Base-by-base conservation (phyloP, 1,140 invertebrate genomes). In the Lucilia sericata region DNA sequence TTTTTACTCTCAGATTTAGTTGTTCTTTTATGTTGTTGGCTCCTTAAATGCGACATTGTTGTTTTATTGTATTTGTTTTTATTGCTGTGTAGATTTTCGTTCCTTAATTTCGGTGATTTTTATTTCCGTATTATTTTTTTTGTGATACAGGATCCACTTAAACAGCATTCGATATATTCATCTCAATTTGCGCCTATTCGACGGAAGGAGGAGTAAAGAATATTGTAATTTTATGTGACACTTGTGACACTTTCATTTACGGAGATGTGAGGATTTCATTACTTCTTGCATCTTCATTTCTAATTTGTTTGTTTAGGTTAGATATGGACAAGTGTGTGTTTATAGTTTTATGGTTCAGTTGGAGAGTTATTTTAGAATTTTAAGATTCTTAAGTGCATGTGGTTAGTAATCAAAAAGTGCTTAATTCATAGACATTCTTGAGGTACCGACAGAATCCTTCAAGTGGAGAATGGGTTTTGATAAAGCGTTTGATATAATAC, bases 141-240 rank as follows among this genome's bases (percentile, higher is more conserved):
- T 30, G 25, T 8, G 0, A 0, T 14, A 65, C 60, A 65, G 60
- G 25, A 65, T 9, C 60, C 60, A 65, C 60, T 65, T 65, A 65
- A 65, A 65, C 14, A 19, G 25, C 25, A 65, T 65, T 65, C n/a
- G 2, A 8, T 19, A 7, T 65, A n/a, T 19, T 65, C 17, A 7
- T 65, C 60, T 19, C 60, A 65, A n/a, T 65, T 65, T n/a, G 60
- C 60, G 60, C n/a, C 60, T 19, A 65, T 65, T 65, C n/a, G n/a
- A 14, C 8, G n/a, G 25, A 30, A 30, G 25, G 25, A 30, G 25
- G 3, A 30, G 1, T 30, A 2, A 30, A 30, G 3, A 2, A 30
- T 30, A 30, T 30, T 65, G 60, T 65, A 65, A 19, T 65, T 65
- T 30, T 65, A 17, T 65, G 60, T 65, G 60, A 2, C 60, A 65